Percentiles rank a stretch among this genome's conserved stretches.
Evolutionary conservation across 2,113 vertebrate genomes (phyloP).

Genomic region (Eonycteris spelaea): DNA sequence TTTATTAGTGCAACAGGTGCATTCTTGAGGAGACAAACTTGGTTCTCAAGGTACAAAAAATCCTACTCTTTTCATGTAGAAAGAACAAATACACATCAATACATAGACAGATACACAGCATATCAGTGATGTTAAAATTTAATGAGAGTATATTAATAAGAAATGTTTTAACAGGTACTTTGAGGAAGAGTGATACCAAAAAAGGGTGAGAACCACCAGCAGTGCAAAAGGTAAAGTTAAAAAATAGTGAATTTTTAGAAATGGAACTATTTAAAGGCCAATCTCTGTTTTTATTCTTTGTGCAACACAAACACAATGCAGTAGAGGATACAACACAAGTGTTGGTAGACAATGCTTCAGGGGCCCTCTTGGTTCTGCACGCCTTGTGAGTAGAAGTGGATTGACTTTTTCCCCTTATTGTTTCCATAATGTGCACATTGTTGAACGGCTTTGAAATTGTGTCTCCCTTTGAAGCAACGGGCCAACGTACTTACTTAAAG

Average conservation of each 20-base stretch:
- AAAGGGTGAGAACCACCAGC: not conserved
- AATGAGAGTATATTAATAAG: not conserved
- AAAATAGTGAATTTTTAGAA: not conserved
- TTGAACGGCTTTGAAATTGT: not conserved
- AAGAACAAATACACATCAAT: not conserved
- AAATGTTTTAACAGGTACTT: not conserved
- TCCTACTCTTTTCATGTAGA: not conserved
- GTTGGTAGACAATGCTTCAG: not conserved
- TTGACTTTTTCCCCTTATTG: not conserved
- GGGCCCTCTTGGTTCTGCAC: no score
- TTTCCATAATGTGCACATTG: not conserved
- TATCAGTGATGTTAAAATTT: not conserved
- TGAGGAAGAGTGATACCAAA: not conserved
- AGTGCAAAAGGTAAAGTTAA: not conserved
- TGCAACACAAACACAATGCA: not conserved
- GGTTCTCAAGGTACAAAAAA: not conserved
- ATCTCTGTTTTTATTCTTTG: not conserved
- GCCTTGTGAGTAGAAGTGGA: accelerated
- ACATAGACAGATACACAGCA: not conserved
- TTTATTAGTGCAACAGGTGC: not conserved
- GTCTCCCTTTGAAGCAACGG: not conserved
- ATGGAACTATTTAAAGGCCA: not conserved
- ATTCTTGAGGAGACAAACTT: not conserved
- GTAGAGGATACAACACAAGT: not conserved
- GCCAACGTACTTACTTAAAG: not conserved